Evolutionary conservation across 2,888 invertebrate species (phyloP).

Genomic region (Diaphora mendica): DNA sequence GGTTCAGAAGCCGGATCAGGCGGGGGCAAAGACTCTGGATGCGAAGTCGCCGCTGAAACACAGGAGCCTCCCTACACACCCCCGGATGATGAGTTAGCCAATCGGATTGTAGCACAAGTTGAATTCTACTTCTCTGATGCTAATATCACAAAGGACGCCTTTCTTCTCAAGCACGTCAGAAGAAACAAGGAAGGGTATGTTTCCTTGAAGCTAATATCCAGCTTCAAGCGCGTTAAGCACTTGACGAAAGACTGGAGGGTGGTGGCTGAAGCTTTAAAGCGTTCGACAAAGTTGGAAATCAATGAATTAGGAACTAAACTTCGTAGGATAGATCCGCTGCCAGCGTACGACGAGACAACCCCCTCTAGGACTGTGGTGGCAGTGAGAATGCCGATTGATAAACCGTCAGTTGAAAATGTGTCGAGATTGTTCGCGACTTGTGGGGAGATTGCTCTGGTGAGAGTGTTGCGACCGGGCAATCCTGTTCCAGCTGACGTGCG

Average conservation of each 20-base stretch:
- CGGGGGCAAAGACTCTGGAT: constrained; percentile 89
- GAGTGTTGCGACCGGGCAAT: constrained; percentile 95
- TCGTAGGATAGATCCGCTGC: constrained; percentile 93
- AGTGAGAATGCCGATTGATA: constrained; percentile 93
- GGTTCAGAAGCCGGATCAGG: constrained; percentile 88
- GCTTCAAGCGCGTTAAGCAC: constrained; percentile 97
- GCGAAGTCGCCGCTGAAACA: constrained; percentile 86
- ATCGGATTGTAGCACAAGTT: constrained; percentile 94
- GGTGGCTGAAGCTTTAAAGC: constrained; percentile 93
- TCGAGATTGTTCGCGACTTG: constrained; percentile 95
- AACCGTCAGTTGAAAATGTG: constrained; percentile 95
- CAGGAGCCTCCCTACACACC: constrained; percentile 88
- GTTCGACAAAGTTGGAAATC: constrained; percentile 93
- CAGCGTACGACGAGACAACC: constrained; percentile 96
- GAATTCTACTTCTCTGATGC: constrained; percentile 98
- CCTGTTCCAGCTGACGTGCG: constrained; percentile 96
- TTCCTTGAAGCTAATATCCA: constrained; percentile 96
- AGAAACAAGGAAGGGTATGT: constrained; percentile 98
- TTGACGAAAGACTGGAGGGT: constrained; percentile 97
- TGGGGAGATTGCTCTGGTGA: constrained; percentile 95
- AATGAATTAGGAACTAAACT: constrained; percentile 97
- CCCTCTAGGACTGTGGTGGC: constrained; percentile 97
- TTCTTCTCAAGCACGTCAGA: constrained; percentile 96
- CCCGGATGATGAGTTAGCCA: constrained; percentile 92
- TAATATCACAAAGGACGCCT: constrained; percentile 97